A percentile compares a stretch with the other conserved stretches of the same genome.
These are phyloP conservation scores for Wiebesia pumilae DNA, from an alignment of 1,140 invertebrate genomes.

Conservation along the genomic window DNA sequence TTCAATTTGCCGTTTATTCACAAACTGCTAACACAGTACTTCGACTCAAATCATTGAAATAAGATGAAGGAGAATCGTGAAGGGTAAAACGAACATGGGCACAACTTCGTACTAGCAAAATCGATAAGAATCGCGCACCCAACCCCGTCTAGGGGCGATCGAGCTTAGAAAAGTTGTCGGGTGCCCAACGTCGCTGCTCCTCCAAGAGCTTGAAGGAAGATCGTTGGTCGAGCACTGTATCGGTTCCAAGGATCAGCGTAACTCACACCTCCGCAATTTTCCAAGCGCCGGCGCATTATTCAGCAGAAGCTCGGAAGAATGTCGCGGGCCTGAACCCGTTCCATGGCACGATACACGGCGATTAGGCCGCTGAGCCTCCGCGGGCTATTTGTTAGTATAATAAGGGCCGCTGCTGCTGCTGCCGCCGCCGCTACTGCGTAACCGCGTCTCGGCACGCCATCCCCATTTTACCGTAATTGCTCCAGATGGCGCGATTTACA, in stretches of 20 bases:
- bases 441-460: slow-evolving; percentile 73
- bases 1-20: too few relatives aligned
- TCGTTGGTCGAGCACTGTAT: neutral
- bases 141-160: neutral
- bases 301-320: neutral
- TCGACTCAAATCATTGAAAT: too few relatives aligned
- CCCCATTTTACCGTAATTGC: slow-evolving; percentile 73
- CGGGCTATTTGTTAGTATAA: slow-evolving; percentile 76
- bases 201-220: neutral
- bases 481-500: slow-evolving; percentile 72
- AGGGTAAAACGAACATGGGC: too few relatives aligned
- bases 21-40: too few relatives aligned
- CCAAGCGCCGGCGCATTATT: neutral
- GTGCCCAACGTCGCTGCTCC: neutral
- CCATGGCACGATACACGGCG: slow-evolving; percentile 73
- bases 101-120: too few relatives aligned
- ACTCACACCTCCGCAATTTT: slow-evolving; percentile 54
- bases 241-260: slow-evolving; percentile 39
- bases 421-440: slow-evolving; percentile 62
- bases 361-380: slow-evolving; percentile 70
- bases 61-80: too few relatives aligned
- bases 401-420: slow-evolving; percentile 64
- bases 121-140: too few relatives aligned
- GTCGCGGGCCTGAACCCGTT: neutral
- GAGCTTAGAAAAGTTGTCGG: neutral